A percentile compares a stretch with the other conserved stretches of the same genome.
Conservation (phyloP, 2,113 vertebrate species). For the Tricholaema leucomelas region DNA sequence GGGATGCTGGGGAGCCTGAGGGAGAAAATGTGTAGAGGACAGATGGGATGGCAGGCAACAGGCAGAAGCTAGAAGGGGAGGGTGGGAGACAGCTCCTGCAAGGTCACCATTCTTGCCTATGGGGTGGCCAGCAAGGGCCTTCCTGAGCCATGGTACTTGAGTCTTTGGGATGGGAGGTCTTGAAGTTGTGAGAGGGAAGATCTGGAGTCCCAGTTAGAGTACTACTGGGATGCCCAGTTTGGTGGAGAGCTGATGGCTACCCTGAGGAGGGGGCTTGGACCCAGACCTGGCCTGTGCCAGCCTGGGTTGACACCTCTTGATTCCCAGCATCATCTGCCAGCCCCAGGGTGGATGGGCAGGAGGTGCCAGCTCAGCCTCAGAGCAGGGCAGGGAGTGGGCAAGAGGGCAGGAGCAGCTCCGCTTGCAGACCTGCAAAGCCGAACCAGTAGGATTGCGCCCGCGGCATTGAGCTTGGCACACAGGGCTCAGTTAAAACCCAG, state of each 20-base stretch:
- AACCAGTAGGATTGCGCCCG: accelerated
- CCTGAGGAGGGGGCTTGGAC: accelerated
- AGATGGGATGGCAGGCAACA: neutral
- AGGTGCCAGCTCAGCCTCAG: neutral
- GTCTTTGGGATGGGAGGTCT: accelerated
- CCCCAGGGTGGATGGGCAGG: neutral
- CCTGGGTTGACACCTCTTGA: neutral
- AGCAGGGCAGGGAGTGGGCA: neutral
- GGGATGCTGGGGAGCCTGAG: neutral
- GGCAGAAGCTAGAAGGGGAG: neutral
- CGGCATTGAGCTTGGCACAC: neutral
- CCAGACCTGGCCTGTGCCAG: neutral
- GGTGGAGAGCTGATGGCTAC: accelerated
- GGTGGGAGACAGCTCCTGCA: accelerated
- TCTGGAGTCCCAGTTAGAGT: neutral
- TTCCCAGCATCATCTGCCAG: neutral
- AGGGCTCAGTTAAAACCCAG: neutral
- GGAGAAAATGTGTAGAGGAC: neutral
- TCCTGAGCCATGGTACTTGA: accelerated
- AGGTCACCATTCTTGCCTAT: neutral
- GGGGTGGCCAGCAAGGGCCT: neutral
- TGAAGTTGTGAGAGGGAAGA: neutral
- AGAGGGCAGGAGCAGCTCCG: accelerated
- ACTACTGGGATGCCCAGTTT: too few species aligned
- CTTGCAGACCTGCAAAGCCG: neutral